phyloP scores from a whole-genome alignment of 2,797 vertebrate species.

The Phoxinus dragarum region DNA sequence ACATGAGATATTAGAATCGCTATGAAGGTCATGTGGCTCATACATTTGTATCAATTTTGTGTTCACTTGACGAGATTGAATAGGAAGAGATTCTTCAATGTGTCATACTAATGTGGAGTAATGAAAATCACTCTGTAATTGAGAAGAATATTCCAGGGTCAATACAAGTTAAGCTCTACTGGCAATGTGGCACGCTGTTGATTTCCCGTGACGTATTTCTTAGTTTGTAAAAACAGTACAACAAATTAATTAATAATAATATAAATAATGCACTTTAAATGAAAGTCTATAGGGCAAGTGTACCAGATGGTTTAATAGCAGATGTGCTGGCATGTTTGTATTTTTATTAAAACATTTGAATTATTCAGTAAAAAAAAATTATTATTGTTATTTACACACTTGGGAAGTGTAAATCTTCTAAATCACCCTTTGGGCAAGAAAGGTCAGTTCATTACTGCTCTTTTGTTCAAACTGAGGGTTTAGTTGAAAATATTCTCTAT shows the following conservation, averaged over 20 bases:
- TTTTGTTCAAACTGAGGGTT: too few species aligned
- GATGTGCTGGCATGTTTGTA: neutral
- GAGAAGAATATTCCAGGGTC: neutral
- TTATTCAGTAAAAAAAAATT: neutral
- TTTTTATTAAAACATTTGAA: neutral
- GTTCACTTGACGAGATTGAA: neutral
- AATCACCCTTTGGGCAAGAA: too few species aligned
- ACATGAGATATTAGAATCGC: neutral
- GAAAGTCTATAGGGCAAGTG: neutral
- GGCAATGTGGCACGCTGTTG: neutral
- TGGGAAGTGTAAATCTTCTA: neutral
- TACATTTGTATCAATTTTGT: neutral
- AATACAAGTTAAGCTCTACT: neutral
- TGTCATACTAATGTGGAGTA: neutral
- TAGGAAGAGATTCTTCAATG: neutral
- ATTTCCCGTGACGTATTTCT: neutral
- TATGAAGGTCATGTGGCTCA: neutral
- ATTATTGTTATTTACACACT: neutral
- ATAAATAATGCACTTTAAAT: neutral
- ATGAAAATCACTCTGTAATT: neutral
- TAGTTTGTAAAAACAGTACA: neutral
- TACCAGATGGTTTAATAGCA: neutral
- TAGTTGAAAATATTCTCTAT: too few species aligned
- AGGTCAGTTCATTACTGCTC: too few species aligned
- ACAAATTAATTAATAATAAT: neutral